Evolutionary conservation across 2,888 invertebrate genomes (phyloP), one percentile per base, ranked within the genome.

Genomic region (Pediacus dermestoides): DNA sequence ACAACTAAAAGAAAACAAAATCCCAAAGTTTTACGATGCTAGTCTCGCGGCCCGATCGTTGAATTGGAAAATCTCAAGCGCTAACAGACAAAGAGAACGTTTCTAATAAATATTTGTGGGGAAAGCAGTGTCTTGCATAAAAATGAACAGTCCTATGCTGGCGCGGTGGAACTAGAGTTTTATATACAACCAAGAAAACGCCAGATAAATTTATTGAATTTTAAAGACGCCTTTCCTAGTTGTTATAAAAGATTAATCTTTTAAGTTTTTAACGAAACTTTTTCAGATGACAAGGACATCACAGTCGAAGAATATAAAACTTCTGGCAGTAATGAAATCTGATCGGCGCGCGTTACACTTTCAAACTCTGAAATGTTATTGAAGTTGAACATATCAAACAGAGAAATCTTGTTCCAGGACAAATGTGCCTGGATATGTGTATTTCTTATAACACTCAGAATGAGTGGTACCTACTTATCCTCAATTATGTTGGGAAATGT

Each of bases 91-190:
- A 53, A 52, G 53, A 38, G 49, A 50, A 37, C 42, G 47, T 45
- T 49, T 53, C 53, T 53, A 52, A 53, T 57, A 57, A 55, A 57
- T 55, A 57, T 57, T 57, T 55, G 57, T 46, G 37, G 46, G 39
- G 48, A 50, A 44, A 31, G 36, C 40, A 37, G 38, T 41, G 50
- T 42, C 47, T 42, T 45, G 53, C 50, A 50, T 53, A 28, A 28
- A 51, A 53, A 53, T 50, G 44, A 35, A 38, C 16, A 30, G 41
- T 23, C 18, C 25, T 34, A 37, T 43, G 37, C 41, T 30, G 42
- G 22, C 37, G 23, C 32, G 33, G 37, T 39, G 30, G 48, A 46
- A 45, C 34, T 44, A 50, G 30, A 42, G 39, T 47, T 48, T 48
- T 43, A 48, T 45, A 48, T 44, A 48, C 43, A 46, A 45, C 50